Conservation (phyloP, 2,888 invertebrate genomes). For the Carpatolechia fugitivella region DNA sequence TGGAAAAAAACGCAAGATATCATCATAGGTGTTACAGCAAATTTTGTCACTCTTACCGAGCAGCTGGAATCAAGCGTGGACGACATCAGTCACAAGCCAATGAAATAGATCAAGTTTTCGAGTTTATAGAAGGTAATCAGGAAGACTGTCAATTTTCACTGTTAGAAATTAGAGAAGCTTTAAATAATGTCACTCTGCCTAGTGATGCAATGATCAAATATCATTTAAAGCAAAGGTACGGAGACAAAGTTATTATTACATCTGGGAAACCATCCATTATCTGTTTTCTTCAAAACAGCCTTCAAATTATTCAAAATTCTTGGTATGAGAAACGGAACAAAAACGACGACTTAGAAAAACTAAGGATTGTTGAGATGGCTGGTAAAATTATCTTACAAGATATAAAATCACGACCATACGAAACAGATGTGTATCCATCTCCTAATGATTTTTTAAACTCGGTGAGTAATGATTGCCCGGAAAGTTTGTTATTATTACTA, state of each 20-base stretch:
- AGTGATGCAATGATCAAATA: not conserved
- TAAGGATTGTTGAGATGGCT: not conserved
- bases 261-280: not conserved
- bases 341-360: not conserved
- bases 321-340: not conserved
- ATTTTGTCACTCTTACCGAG: not conserved
- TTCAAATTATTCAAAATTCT: not conserved
- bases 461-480: not conserved
- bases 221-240: not conserved
- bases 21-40: not conserved
- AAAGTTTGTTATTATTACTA: not conserved
- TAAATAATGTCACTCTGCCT: not conserved
- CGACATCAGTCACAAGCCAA: not conserved
- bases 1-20: not conserved
- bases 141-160: not conserved
- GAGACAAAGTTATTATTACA: not conserved
- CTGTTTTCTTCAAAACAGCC: not conserved
- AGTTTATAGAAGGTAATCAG: not conserved
- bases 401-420: not conserved
- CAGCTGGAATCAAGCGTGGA: not conserved
- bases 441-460: not conserved
- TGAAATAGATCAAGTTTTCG: not conserved
- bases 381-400: not conserved
- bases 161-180: not conserved
- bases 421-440: not conserved